These are phyloP conservation scores for Epiblema foenella DNA, from an alignment of 2,888 invertebrate species.

Conservation along the genomic window DNA sequence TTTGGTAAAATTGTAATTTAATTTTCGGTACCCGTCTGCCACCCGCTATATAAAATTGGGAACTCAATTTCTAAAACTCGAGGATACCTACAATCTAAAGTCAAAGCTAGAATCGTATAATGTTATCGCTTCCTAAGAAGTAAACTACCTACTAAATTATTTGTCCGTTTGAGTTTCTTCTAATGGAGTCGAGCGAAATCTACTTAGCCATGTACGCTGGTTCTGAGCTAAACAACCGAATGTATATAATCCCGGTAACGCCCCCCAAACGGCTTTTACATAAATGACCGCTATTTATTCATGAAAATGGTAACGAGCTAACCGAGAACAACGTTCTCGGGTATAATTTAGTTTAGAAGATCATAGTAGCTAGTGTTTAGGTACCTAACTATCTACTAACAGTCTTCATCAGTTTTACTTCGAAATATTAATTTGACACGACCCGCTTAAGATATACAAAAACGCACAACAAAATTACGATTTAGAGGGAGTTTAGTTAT, in stretches of 20 bases:
- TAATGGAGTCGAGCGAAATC: slow-evolving; percentile 8
- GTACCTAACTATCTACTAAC: not conserved
- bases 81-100: slow-evolving; percentile 2
- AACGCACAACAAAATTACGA: slow-evolving; percentile 14
- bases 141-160: slow-evolving; percentile 25
- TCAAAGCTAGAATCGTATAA: slow-evolving; percentile 17
- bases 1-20: slow-evolving; percentile 2
- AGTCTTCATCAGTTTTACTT: slow-evolving; percentile 15
- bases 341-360: not conserved
- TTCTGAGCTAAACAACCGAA: slow-evolving; percentile 17
- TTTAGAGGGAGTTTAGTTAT: slow-evolving; percentile 7
- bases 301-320: slow-evolving; percentile 27
- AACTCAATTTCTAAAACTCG: slow-evolving; percentile 3
- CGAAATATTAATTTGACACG: slow-evolving; percentile 34
- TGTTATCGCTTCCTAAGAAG: slow-evolving; percentile 21
- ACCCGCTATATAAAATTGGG: not conserved
- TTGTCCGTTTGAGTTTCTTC: slow-evolving; percentile 3
- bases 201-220: slow-evolving; percentile 19
- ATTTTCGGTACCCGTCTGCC: not conserved
- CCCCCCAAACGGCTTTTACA: slow-evolving; percentile 12
- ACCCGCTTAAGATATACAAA: no score
- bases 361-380: not conserved
- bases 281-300: slow-evolving; percentile 35
- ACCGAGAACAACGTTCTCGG: slow-evolving; percentile 8
- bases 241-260: slow-evolving; percentile 9